phyloP scores from a whole-genome alignment of 2,797 vertebrate species.

The Antennarius maculatus region DNA sequence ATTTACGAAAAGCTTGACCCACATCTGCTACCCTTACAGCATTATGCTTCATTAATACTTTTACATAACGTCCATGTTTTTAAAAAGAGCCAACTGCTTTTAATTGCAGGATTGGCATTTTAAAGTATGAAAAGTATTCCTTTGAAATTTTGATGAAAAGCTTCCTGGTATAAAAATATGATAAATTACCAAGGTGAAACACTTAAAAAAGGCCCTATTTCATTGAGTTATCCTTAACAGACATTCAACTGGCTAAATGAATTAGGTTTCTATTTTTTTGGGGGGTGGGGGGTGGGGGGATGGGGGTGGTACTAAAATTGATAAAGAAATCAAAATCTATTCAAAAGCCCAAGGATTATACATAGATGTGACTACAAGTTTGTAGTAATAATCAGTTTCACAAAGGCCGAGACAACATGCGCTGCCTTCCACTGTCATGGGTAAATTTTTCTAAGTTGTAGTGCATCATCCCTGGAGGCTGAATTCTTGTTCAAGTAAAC shows the following conservation, averaged over 20 bases:
- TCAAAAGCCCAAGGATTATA: conserved; percentile 11
- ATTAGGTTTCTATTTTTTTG: not conserved
- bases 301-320: not conserved
- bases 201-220: no score
- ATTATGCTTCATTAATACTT: no score
- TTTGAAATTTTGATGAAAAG: no score
- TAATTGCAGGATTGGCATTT: no score
- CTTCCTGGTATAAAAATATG: no score
- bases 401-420: not conserved
- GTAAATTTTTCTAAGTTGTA: not conserved
- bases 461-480: not conserved
- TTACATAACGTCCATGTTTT: not conserved
- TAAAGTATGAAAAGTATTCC: no score
- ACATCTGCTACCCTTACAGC: no score
- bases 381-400: conserved; percentile 20
- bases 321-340: conserved; percentile 15
- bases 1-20: no score
- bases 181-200: no score
- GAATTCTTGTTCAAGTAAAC: no score
- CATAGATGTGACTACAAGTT: not conserved
- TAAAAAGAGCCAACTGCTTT: no score
- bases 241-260: conserved; percentile 3
- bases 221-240: not conserved
- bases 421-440: not conserved
- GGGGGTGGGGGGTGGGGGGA: no score